Evolutionary conservation across 2,888 invertebrate genomes (phyloP).

Genomic region (Steinernema carpocapsae): DNA sequence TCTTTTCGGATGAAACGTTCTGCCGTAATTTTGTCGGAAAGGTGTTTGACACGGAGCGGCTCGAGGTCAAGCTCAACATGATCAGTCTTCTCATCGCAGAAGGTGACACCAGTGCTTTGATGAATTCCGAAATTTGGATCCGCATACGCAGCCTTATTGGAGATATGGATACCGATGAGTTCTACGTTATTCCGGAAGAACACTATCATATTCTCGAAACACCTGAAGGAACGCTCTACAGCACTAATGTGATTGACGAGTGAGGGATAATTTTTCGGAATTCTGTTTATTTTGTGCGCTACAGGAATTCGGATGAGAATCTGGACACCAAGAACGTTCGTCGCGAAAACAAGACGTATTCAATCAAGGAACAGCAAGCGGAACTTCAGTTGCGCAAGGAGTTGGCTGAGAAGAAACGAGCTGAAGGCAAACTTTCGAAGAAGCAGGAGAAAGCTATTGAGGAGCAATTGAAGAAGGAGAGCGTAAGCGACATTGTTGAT

Average conservation of each 20-base stretch:
- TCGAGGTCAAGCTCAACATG: constrained; percentile 38
- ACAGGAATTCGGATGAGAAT: constrained; percentile 55
- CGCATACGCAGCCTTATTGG: constrained; percentile 30
- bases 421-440: constrained; percentile 74
- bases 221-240: constrained; percentile 87
- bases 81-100: constrained; percentile 42
- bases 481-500: constrained; percentile 55
- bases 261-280: constrained; percentile 42
- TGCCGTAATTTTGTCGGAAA: constrained; percentile 42
- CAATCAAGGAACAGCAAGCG: constrained; percentile 92
- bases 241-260: constrained; percentile 81
- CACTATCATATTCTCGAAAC: constrained; percentile 83
- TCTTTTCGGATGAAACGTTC: constrained; percentile 49
- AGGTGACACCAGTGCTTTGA: constrained; percentile 39
- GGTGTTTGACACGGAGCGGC: constrained; percentile 42
- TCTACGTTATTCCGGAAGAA: constrained; percentile 69
- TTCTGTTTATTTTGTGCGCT: background rate
- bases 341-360: constrained; percentile 90
- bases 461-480: constrained; percentile 84
- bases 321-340: constrained; percentile 77
- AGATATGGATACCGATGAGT: constrained; percentile 41
- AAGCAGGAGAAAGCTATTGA: constrained; percentile 92
- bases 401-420: constrained; percentile 80
- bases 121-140: constrained; percentile 40
- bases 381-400: constrained; percentile 89